These are phyloP conservation scores for Lepidurus apus DNA, from an alignment of 1,140 invertebrate species.

Conservation along the genomic window DNA sequence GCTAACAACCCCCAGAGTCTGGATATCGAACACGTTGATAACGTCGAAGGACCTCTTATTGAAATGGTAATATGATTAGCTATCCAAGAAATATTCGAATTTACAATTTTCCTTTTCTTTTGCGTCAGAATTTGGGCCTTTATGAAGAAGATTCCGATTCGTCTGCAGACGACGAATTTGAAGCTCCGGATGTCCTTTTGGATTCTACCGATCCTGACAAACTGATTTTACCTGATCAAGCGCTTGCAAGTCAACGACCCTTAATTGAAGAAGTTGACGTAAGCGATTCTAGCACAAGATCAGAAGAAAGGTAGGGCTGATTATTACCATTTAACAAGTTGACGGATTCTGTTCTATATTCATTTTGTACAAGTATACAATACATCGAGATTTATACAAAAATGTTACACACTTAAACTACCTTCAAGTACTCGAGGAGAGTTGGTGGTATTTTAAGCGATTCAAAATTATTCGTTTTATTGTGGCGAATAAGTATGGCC, in stretches of 20 bases:
- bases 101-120: background rate
- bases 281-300: background rate
- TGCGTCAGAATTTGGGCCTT: conserved; percentile 23
- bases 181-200: background rate
- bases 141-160: conserved; percentile 25
- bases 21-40: conserved; percentile 24
- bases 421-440: conserved; percentile 24
- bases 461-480: background rate
- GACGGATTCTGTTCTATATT: background rate
- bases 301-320: background rate
- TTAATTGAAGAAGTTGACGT: background rate
- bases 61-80: conserved; percentile 26
- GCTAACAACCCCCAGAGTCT: background rate
- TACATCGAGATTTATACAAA: conserved; percentile 23
- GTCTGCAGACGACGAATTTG: background rate
- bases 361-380: conserved; percentile 26
- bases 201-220: background rate
- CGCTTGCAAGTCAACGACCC: background rate
- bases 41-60: background rate
- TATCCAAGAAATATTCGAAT: background rate
- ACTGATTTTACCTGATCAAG: background rate
- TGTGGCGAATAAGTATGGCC: conserved; percentile 17
- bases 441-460: conserved; percentile 16
- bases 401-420: conserved; percentile 12
- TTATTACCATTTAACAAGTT: background rate